Conservation (phyloP, 2,113 vertebrate genomes). For the Coreoperca whiteheadi region DNA sequence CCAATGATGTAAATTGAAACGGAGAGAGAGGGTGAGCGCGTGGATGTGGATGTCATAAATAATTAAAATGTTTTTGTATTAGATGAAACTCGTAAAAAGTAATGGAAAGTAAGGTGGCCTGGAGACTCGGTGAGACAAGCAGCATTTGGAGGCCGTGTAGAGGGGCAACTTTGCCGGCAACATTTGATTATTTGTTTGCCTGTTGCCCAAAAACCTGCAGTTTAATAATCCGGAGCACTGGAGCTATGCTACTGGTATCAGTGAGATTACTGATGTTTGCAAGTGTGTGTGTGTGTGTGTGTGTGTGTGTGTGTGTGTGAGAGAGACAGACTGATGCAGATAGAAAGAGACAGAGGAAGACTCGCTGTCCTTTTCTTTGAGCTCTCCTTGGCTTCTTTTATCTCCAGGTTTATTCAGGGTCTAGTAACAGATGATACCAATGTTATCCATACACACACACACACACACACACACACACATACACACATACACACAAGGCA, state of each 20-base stretch:
- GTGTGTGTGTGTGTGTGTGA: neutral
- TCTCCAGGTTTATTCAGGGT: slow-evolving; percentile 14
- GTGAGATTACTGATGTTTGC: neutral
- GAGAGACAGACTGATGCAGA: neutral
- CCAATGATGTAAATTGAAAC: neutral
- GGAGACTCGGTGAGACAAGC: neutral
- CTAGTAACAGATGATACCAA: slow-evolving; percentile 22
- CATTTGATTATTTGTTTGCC: neutral
- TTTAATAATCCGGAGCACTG: neutral
- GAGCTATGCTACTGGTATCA: neutral
- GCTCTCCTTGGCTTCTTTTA: slow-evolving; percentile 16
- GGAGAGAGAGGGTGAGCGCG: neutral
- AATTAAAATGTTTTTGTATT: slow-evolving; percentile 19
- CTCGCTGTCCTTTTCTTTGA: slow-evolving; percentile 17
- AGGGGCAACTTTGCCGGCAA: neutral
- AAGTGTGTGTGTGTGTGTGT: neutral
- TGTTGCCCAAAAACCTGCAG: neutral
- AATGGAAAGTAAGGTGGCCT: neutral
- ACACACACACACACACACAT: slow-evolving; percentile 9
- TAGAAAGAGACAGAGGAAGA: slow-evolving; percentile 6
- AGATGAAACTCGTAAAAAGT: neutral
- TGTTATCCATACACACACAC: neutral
- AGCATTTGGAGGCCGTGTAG: neutral
- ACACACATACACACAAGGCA: too few species aligned
- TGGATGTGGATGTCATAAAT: slow-evolving; percentile 23